phyloP scores from a whole-genome alignment of 1,140 invertebrate species.

The Platyscapa corneri region DNA sequence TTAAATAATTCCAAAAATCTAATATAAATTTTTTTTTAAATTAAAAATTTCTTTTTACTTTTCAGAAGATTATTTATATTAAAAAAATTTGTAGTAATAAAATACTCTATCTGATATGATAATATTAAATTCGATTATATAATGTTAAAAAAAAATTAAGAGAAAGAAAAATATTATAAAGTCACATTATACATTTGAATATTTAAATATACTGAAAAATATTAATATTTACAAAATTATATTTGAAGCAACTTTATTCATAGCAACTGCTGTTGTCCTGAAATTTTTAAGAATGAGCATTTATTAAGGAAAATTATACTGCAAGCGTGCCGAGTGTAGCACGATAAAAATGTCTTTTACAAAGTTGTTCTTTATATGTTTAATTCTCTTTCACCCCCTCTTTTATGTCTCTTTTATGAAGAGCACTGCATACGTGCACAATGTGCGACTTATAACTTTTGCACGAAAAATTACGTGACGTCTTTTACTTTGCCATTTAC shows the following conservation, averaged over 20 bases:
- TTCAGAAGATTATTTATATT: no score
- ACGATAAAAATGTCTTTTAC: constrained; percentile 32
- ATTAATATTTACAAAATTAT: not conserved
- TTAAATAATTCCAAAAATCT: no score
- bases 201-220: not conserved
- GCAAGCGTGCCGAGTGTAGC: not conserved
- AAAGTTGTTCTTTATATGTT: constrained; percentile 30
- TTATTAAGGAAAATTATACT: constrained; percentile 47
- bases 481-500: constrained; percentile 27
- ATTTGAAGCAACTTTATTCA: not conserved
- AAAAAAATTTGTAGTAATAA: no score
- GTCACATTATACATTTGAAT: no score
- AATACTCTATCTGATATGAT: no score
- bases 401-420: not conserved
- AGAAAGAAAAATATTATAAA: no score
- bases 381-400: constrained; percentile 8
- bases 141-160: no score
- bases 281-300: constrained; percentile 46
- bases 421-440: not conserved
- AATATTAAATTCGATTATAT: no score
- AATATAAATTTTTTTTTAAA: no score
- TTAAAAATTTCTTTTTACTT: no score
- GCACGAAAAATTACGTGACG: constrained; percentile 26
- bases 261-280: not conserved
- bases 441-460: constrained; percentile 4